Evolutionary conservation across 2,113 vertebrate species (phyloP).

Genomic region (Emydura subglobosa): DNA sequence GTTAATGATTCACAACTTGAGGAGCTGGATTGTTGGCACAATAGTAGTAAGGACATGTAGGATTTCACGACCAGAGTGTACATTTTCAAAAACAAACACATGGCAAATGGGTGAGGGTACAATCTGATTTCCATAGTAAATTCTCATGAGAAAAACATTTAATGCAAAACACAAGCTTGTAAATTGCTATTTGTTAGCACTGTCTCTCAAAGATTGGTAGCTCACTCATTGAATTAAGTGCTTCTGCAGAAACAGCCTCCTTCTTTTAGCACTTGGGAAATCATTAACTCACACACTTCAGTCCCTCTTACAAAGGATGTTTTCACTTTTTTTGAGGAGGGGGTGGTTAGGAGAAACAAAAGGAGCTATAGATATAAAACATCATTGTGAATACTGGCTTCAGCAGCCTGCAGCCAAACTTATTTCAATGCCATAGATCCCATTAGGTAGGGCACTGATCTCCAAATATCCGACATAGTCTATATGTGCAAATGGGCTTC

Average conservation of each 20-base stretch:
- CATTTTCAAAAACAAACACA: conserved; percentile 12
- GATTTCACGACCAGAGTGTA: not conserved
- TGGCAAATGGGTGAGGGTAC: not conserved
- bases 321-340: conserved; percentile 44
- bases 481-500: not conserved
- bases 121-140: conserved; percentile 45
- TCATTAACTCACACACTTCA: conserved; percentile 68
- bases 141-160: conserved; percentile 27
- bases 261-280: conserved; percentile 74
- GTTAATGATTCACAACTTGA: conserved; percentile 63
- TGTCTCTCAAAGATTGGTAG: conserved; percentile 64
- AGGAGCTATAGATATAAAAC: conserved; percentile 38
- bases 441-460: conserved; percentile 1
- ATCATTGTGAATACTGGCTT: conserved; percentile 39
- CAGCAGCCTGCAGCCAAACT: conserved; percentile 27
- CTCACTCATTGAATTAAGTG: conserved; percentile 56
- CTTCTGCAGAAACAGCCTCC: conserved; percentile 58
- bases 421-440: not conserved
- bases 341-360: conserved; percentile 60
- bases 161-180: conserved; percentile 59
- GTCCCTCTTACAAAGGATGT: conserved; percentile 60
- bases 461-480: not conserved
- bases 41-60: not conserved
- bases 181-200: conserved; percentile 70
- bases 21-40: not conserved